A percentile compares a stretch with the other conserved stretches of the same genome.
Conservation (phyloP, 2,113 vertebrate genomes). For the Eudyptes chrysolophus region DNA sequence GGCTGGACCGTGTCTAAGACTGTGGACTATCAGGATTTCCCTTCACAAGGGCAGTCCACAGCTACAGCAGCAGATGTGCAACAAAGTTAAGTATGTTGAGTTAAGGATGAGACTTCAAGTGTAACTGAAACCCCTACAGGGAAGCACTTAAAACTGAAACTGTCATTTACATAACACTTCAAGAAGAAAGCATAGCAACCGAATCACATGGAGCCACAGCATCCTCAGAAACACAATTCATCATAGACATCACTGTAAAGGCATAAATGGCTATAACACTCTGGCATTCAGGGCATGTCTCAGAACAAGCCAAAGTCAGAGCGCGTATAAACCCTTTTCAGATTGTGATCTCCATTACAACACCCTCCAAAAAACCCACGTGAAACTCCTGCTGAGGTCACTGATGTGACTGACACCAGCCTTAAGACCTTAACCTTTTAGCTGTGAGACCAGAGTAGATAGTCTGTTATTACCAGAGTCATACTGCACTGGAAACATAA, state of each 20-base stretch:
- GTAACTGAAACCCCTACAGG: background rate
- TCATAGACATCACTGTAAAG: background rate
- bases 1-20: background rate
- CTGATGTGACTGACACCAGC: background rate
- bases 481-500: background rate
- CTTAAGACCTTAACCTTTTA: background rate
- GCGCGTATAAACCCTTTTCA: background rate
- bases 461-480: background rate
- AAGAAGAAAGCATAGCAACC: background rate
- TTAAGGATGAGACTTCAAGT: background rate
- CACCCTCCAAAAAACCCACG: rapidly evolving
- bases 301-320: background rate
- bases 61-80: background rate
- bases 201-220: background rate
- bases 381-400: background rate
- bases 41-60: background rate
- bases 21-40: rapidly evolving
- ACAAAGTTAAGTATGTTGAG: background rate
- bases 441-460: background rate
- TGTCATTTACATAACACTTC: background rate
- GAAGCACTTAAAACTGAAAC: background rate
- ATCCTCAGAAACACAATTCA: background rate
- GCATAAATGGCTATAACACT: background rate
- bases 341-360: background rate
- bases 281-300: background rate